Conservation (phyloP, 2,888 invertebrate species). For the Polydrusus tereticollis region DNA sequence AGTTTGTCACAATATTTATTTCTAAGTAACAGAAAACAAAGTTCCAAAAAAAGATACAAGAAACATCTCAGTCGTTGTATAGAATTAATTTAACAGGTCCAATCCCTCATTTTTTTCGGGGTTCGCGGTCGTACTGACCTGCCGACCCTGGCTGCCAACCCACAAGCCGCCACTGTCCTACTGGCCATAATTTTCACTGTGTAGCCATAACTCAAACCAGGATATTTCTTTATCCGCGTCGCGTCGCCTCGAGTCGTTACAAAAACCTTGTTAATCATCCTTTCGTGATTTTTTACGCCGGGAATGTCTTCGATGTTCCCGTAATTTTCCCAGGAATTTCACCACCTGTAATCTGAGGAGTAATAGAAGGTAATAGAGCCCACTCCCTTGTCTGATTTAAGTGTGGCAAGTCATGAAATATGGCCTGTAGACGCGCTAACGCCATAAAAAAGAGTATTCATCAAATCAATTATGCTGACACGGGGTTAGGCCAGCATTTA, state of each 20-base stretch:
- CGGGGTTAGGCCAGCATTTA: slow-evolving; percentile 40
- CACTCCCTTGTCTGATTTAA: slow-evolving; percentile 42
- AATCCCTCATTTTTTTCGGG: too few relatives aligned
- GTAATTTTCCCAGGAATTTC: slow-evolving; percentile 37
- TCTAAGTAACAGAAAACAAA: too few relatives aligned
- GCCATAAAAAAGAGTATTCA: slow-evolving; percentile 41
- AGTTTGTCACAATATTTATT: too few relatives aligned
- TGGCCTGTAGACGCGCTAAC: slow-evolving; percentile 24
- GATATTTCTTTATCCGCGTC: slow-evolving; percentile 1
- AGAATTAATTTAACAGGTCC: too few relatives aligned
- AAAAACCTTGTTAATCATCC: slow-evolving; percentile 11
- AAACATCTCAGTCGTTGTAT: too few relatives aligned
- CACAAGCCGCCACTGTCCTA: too few relatives aligned
- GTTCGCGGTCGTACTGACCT: too few relatives aligned
- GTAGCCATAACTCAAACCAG: not conserved
- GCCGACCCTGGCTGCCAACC: too few relatives aligned
- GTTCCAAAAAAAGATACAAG: too few relatives aligned
- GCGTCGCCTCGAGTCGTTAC: not conserved
- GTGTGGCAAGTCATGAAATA: slow-evolving; percentile 44
- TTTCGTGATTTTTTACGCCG: slow-evolving; percentile 31
- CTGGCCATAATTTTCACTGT: too few relatives aligned
- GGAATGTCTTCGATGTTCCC: slow-evolving; percentile 19
- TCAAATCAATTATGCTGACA: slow-evolving; percentile 46
- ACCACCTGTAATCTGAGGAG: slow-evolving; percentile 37
- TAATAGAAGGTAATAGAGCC: slow-evolving; percentile 33